phyloP scores from a whole-genome alignment of 2,113 vertebrate species.

The Drymodes brunneopygia region DNA sequence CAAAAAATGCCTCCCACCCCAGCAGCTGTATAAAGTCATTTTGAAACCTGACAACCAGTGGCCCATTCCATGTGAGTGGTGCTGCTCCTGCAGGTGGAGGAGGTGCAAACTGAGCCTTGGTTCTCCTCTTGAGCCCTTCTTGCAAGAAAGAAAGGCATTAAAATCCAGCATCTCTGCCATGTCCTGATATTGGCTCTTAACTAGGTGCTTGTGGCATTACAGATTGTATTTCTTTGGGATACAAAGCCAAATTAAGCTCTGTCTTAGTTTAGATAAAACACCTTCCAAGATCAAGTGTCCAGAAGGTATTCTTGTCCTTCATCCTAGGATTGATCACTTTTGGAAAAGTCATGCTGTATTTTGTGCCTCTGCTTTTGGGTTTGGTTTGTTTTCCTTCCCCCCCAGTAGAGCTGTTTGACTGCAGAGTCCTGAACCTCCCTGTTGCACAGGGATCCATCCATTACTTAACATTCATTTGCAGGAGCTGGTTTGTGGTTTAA shows the following conservation, averaged over 20 bases:
- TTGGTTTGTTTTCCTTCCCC: neutral
- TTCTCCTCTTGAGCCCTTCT: neutral
- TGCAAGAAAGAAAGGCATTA: neutral
- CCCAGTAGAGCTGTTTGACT: neutral
- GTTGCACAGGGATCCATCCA: neutral
- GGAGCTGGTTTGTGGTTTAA: neutral
- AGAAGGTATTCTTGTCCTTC: neutral
- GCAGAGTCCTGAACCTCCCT: neutral
- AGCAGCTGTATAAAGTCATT: neutral
- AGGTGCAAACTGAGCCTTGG: neutral
- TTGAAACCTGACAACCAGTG: neutral
- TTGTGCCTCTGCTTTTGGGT: neutral
- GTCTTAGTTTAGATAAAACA: neutral
- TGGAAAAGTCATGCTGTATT: neutral
- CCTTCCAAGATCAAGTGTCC: neutral
- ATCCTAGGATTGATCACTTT: neutral
- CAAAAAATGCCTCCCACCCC: neutral
- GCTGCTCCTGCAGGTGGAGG: neutral
- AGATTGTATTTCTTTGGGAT: neutral
- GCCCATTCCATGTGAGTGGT: accelerated
- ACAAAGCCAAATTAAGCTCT: neutral
- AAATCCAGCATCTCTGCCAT: neutral
- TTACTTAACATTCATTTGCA: neutral
- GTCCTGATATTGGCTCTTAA: neutral
- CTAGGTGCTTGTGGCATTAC: accelerated